Evolutionary conservation across 2,797 vertebrate genomes (phyloP), one percentile per base, ranked within the genome.

Genomic region (Anas capensis): DNA sequence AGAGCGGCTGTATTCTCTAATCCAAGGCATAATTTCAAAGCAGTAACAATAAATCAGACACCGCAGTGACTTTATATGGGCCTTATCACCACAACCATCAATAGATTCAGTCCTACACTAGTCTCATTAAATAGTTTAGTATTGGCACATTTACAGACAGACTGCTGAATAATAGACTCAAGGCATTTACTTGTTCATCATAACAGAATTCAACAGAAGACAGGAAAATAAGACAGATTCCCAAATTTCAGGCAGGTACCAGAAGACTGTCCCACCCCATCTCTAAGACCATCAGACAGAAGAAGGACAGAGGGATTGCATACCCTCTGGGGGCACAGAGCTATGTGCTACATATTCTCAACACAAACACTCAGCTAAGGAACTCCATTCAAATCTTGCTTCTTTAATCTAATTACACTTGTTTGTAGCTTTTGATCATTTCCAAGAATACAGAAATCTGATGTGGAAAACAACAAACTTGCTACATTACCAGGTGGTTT

Each of bases 251-350:
- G 53, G 48, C 29, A 75, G 62, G 34, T 71, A 62, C 14, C 53
- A 76, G 36, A 33, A 38, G 23, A 69, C 12, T 34, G 19, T 29
- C 19, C 75, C 15, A 75, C 3, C 13, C 24, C 7, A 13, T 3
- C 15, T 23, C 24, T 0, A 19, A 38, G 18, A 2, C 24, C 54
- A 54, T 26, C 0, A 0, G n/a, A 16, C 23, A 14, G 18, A 36
- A 27, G 14, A 48, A 51, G 24, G 31, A 12, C 23, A 48, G 48
- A 58, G 49, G 27, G 36, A 23, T 0, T 11, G 33, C 26, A 58
- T 6, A 18, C 11, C 6, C 60, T 14, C 53, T 3, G 1, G 8
- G 26, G 26, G 10, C 68, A 51, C 1, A 1, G 26, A 46, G 49
- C 42, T 19, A 5, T 8, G 10, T 20, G 21, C 53, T 53, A 38